These are phyloP conservation scores for Hypercompe scribonia DNA, from an alignment of 2,888 invertebrate species.

Conservation along the genomic window DNA sequence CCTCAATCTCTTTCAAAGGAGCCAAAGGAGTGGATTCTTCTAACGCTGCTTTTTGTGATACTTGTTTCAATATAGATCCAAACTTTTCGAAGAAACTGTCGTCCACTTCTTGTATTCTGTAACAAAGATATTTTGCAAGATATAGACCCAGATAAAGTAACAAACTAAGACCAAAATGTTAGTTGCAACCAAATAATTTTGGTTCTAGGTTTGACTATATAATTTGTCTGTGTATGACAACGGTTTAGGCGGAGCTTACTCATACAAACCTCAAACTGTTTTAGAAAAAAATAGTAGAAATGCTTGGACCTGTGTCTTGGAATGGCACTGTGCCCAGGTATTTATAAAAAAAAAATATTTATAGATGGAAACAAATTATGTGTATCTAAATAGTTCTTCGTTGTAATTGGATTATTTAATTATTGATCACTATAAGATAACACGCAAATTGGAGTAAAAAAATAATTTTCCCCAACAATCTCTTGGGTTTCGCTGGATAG, in stretches of 20 bases:
- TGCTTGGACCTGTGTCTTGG: too few relatives aligned
- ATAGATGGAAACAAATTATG: too few relatives aligned
- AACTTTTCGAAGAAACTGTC: slow-evolving; percentile 95
- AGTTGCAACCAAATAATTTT: neutral
- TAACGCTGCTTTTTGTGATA: slow-evolving; percentile 86
- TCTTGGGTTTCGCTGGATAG: too few relatives aligned
- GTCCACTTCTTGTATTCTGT: slow-evolving; percentile 93
- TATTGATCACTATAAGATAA: too few relatives aligned
- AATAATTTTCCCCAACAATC: too few relatives aligned
- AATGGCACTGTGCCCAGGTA: too few relatives aligned
- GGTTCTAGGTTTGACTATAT: neutral
- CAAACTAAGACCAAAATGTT: neutral
- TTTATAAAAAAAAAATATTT: too few relatives aligned
- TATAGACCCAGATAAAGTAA: neutral
- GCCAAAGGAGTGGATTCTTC: slow-evolving; percentile 86
- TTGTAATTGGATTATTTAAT: too few relatives aligned
- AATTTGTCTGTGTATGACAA: neutral
- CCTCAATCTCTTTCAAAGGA: slow-evolving; percentile 79
- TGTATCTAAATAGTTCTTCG: too few relatives aligned
- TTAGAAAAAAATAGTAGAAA: neutral
- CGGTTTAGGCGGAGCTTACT: neutral
- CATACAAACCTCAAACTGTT: neutral
- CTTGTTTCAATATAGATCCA: slow-evolving; percentile 90
- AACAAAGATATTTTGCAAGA: slow-evolving; percentile 58
- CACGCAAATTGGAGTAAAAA: too few relatives aligned